Base-by-base conservation (phyloP, 1,140 invertebrate species). In the Drosophila tropicalis region DNA sequence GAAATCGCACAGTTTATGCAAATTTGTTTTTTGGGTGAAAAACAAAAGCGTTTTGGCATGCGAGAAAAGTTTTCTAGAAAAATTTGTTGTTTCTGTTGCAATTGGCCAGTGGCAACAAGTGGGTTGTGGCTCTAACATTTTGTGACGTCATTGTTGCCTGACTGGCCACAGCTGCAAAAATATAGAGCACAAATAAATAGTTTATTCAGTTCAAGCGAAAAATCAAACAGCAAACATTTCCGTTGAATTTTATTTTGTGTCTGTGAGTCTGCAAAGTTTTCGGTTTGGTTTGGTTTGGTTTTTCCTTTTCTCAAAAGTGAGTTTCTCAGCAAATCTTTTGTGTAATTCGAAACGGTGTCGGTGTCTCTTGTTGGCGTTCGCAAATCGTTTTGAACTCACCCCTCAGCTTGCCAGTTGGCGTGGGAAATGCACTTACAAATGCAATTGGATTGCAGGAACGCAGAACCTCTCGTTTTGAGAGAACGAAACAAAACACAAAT, bases 371-470 rank as follows among this genome's bases (percentile, higher is more conserved):
- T 29, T 76, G 72, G 75, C 82, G 61, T 65, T 61, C 67, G 76
- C 82, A 86, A 86, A 87, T 83, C 83, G 83, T 75, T 86, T 82
- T 86, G 83, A 86, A 87, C 83, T 81, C 72, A 75, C 70, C 70
- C n/a, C n/a, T n/a, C 70, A 19, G 4, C 19, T 22, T 51, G 44
- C 9, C 44, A 51, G 44, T 51, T 51, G 44, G 44, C 44, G 44
- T 51, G 44, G 44, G 44, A 51, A 51, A 51, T 51, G 17, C 44
- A 51, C 17, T 22, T 12, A 51, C 17, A 51, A 19, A 10, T 19
- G 44, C 4, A 10, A 12, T 51, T 51, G 17, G 15, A 47, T 47
- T 47, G 15, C 15, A 47, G 44, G 22, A 22, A 51, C 19, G 36
- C 36, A 39, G 36, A 39, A 39, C 10, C 36, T 39, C 36, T 39